Evolutionary conservation across 30 jellyfish, hydroid and myxozoan species (phyloP).

Genomic region (Aurelia sp.): DNA sequence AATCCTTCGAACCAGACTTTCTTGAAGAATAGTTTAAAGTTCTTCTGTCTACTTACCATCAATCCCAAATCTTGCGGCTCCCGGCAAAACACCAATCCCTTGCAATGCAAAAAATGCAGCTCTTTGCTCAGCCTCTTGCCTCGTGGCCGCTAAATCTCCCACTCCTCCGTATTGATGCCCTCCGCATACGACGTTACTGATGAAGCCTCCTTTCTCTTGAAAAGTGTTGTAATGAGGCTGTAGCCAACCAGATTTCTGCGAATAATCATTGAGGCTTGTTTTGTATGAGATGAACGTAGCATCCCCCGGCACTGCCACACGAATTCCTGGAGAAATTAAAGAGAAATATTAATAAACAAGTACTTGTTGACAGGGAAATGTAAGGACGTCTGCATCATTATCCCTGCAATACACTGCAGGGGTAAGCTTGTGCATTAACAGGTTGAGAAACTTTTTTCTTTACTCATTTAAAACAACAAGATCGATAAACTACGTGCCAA

Average conservation of each 20-base stretch:
- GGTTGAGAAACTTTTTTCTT: too few species aligned
- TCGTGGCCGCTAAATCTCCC: conserved; percentile 77
- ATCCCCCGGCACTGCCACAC: conserved; percentile 99
- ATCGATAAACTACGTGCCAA: too few species aligned
- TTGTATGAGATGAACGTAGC: conserved; percentile 96
- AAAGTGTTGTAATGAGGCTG: conserved; percentile 86
- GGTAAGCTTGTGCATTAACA: not conserved
- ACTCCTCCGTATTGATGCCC: conserved; percentile 88
- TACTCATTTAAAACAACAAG: too few species aligned
- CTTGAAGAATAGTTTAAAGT: too few species aligned
- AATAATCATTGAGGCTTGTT: conserved; percentile 97
- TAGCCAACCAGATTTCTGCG: conserved; percentile 95
- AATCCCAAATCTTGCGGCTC: conserved; percentile 54
- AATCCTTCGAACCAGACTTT: too few species aligned
- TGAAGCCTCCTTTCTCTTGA: conserved; percentile 69
- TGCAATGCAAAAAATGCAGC: conserved; percentile 92
- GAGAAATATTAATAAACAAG: too few species aligned
- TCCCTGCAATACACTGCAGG: too few species aligned
- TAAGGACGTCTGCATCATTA: too few species aligned
- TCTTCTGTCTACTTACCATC: conserved; percentile 86
- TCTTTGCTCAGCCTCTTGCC: conserved; percentile 94
- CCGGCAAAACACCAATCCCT: conserved; percentile 79
- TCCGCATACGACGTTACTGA: conserved; percentile 85
- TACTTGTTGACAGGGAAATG: too few species aligned
- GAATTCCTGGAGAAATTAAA: conserved; percentile 32